Conservation (phyloP, 2,113 vertebrate species). For the Thamnaconus septentrionalis region DNA sequence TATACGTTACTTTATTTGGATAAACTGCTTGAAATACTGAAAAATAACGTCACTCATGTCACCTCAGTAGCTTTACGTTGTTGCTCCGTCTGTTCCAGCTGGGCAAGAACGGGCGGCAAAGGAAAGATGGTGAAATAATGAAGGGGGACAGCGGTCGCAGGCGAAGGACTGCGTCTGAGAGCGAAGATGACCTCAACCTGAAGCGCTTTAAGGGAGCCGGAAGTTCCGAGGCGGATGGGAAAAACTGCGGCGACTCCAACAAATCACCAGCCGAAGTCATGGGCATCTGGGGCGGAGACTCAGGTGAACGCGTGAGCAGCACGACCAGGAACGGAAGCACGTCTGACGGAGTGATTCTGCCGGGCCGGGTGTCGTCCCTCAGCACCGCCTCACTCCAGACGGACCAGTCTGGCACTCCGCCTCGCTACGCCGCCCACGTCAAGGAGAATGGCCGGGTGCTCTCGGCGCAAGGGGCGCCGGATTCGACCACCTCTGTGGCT, state of each 20-base stretch:
- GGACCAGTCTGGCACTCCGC: constrained; percentile 83
- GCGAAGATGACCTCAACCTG: constrained; percentile 87
- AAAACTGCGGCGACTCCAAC: constrained; percentile 78
- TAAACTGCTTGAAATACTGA: not conserved
- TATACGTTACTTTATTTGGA: not conserved
- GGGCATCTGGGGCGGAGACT: constrained; percentile 81
- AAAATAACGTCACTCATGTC: not conserved
- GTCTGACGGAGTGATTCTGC: constrained; percentile 49
- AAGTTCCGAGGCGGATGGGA: constrained; percentile 77
- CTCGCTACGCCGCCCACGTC: constrained; percentile 79
- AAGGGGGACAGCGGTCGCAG: constrained; percentile 86
- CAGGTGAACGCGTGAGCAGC: constrained; percentile 63
- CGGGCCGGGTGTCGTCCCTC: constrained; percentile 52
- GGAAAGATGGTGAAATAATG: constrained; percentile 81
- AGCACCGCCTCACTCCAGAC: constrained; percentile 76
- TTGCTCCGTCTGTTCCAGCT: constrained; percentile 17
- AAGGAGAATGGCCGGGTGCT: constrained; percentile 93
- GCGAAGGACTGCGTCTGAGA: constrained; percentile 87
- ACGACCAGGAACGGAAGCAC: constrained; percentile 70
- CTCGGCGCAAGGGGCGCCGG: constrained; percentile 83
- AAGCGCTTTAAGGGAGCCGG: constrained; percentile 88
- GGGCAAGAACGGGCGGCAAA: constrained; percentile 84
- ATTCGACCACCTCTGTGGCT: constrained; percentile 58
- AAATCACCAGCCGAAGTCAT: constrained; percentile 79
- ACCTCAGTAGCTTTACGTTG: not conserved